Base-by-base conservation (phyloP, 2,113 vertebrate species). In the Archilochus colubris region DNA sequence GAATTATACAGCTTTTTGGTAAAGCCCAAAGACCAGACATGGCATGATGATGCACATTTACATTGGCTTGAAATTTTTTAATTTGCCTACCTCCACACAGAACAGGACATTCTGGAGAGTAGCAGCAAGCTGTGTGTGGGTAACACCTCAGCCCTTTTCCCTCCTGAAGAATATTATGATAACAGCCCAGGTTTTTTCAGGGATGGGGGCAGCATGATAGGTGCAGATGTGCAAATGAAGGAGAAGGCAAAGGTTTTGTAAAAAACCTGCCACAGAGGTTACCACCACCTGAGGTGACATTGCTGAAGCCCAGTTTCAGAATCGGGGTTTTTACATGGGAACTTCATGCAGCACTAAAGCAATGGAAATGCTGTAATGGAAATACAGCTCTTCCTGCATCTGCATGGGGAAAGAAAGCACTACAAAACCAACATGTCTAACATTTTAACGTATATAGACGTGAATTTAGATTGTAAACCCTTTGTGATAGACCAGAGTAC, bases 51-150 rank as follows among this genome's bases (percentile, higher is more conserved):
- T 9, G 9, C 5, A 9, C 12, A 33, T 12, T 54, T 23, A 6
- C 3, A 61, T 16, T 55, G 67, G 82, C 12, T 24, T 12, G 22
- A 92, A 62, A 12, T 40, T 40, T 40, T 40, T 40, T 11, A 40
- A 40, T 40, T 12, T 40, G 59, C 7, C 74, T 62, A 63, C 22
- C 48, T 80, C 55, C 69, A 79, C 43, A 9, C 11, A 24, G 7
- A 82, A 10, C 0, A 24, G 30, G 58, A 64, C 18, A 78, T 27
- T 28, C 57, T 8, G 23, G 27, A 92, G 30, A 66, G 67, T 51
- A 74, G 27, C 0, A 0, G 38, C 2, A 1, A 55, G 57, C 38
- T 18, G 16, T 30, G 4, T 19, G 4, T 19, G 25, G 13, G 22
- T 59, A 82, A 50, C 33, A 38, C 48, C 25, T 33, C 14, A 20